Percentiles rank a stretch among this genome's conserved stretches.
phyloP scores from a whole-genome alignment of 2,888 invertebrate genomes.

The Branchellion lobata region DNA sequence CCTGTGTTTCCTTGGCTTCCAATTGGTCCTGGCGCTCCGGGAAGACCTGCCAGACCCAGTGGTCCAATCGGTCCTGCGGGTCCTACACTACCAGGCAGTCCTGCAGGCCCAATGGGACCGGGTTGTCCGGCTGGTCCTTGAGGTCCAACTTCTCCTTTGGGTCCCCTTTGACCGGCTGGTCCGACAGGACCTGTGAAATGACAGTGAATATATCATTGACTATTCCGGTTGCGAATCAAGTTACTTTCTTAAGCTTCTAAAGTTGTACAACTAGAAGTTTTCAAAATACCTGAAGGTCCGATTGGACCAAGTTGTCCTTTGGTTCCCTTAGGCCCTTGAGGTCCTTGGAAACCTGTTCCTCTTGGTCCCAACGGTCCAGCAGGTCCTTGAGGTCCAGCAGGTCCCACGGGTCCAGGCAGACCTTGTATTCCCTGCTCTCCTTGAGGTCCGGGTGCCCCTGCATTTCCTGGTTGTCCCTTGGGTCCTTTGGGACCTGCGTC shows the following conservation, averaged over 20 bases:
- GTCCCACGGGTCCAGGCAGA: constrained; percentile 37
- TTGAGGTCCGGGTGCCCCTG: constrained; percentile 48
- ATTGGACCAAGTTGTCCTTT: constrained; percentile 43
- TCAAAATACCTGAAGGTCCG: constrained; percentile 44
- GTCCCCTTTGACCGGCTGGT: constrained; percentile 37
- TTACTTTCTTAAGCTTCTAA: too few species aligned
- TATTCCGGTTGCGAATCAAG: too few species aligned
- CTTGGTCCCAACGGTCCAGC: constrained; percentile 40
- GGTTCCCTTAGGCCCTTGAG: constrained; percentile 44
- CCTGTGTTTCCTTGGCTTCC: constrained; percentile 6
- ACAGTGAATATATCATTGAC: too few species aligned
- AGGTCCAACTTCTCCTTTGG: constrained; percentile 30
- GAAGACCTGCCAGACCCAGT: constrained; percentile 36
- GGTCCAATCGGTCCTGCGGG: constrained; percentile 41
- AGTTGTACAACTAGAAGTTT: too few species aligned
- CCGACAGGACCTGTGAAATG: constrained; percentile 40
- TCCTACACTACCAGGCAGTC: constrained; percentile 47
- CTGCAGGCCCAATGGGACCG: constrained; percentile 44
- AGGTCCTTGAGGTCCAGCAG: constrained; percentile 35
- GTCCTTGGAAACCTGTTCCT: constrained; percentile 43
- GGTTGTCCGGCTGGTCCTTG: constrained; percentile 21
- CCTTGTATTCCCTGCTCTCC: constrained; percentile 43
- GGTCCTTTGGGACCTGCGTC: constrained; percentile 43
- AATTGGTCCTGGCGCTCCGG: constrained; percentile 16
- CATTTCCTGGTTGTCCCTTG: constrained; percentile 40